Conservation (phyloP, 1,140 invertebrate species). For the Trypoxylus dichotomus region DNA sequence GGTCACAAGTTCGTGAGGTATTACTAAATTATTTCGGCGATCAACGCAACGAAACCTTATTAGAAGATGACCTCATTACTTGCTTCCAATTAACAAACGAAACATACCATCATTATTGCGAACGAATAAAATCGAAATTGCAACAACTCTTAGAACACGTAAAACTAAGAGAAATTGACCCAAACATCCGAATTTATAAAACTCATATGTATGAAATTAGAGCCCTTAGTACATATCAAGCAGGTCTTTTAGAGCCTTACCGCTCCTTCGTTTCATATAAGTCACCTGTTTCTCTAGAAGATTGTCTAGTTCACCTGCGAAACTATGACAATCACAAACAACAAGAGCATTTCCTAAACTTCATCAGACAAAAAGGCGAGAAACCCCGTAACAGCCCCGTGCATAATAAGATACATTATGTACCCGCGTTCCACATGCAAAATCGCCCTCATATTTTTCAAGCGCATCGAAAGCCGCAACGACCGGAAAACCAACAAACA, state of each 20-base stretch:
- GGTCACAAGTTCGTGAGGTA: conserved; percentile 29
- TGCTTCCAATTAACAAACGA: conserved; percentile 29
- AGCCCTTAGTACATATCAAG: conserved; percentile 1
- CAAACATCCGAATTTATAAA: conserved; percentile 6
- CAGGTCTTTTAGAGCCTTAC: conserved; percentile 30
- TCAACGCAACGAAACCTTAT: conserved; percentile 35
- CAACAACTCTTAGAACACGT: conserved; percentile 32
- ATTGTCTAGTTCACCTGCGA: conserved; percentile 24
- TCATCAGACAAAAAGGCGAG: conserved; percentile 10
- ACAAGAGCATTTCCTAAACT: conserved; percentile 26
- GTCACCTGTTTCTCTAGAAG: conserved; percentile 10
- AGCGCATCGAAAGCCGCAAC: background rate
- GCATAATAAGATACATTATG: background rate
- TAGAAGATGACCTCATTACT: conserved; percentile 34
- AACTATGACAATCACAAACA: conserved; percentile 28
- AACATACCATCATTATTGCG: conserved; percentile 26
- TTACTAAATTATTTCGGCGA: conserved; percentile 34
- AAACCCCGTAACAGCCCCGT: background rate
- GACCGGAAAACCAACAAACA: background rate
- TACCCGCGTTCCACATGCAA: background rate
- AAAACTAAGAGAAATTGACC: background rate
- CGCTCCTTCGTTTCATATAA: conserved; percentile 17
- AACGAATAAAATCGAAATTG: conserved; percentile 26
- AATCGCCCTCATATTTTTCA: background rate
- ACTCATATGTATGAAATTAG: conserved; percentile 1